Conservation (phyloP, 2,888 invertebrate species). For the Cheilosia variabilis region DNA sequence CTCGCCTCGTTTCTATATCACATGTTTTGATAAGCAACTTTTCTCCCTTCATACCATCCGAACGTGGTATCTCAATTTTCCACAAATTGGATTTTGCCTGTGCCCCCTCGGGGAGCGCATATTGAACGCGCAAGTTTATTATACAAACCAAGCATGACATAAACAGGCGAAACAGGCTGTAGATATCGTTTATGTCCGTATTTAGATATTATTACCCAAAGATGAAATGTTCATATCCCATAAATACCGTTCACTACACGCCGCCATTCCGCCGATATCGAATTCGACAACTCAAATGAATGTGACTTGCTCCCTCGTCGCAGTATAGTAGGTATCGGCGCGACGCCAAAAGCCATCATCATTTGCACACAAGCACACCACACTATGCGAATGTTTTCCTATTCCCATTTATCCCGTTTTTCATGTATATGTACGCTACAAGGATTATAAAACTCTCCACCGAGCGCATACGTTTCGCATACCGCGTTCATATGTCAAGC, state of each 20-base stretch:
- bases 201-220: conserved; percentile 11
- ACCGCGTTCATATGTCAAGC: conserved; percentile 42
- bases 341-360: conserved; percentile 40
- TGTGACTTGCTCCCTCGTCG: conserved; percentile 9
- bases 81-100: conserved; percentile 23
- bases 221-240: conserved; percentile 37
- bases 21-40: too few relatives aligned
- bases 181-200: conserved; percentile 33
- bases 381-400: background rate
- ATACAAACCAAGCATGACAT: conserved; percentile 17
- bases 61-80: conserved; percentile 1
- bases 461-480: conserved; percentile 29
- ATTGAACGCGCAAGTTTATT: background rate
- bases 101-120: conserved; percentile 5
- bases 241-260: conserved; percentile 33
- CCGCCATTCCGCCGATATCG: conserved; percentile 19
- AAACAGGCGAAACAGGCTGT: conserved; percentile 21
- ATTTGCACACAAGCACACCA: background rate
- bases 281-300: conserved; percentile 49
- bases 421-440: conserved; percentile 22
- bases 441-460: conserved; percentile 45
- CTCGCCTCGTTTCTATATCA: too few relatives aligned
- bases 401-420: conserved; percentile 20
- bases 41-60: too few relatives aligned
- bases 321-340: background rate